phyloP scores from a whole-genome alignment of 2,888 invertebrate genomes.

The Patella ulyssiponensis region DNA sequence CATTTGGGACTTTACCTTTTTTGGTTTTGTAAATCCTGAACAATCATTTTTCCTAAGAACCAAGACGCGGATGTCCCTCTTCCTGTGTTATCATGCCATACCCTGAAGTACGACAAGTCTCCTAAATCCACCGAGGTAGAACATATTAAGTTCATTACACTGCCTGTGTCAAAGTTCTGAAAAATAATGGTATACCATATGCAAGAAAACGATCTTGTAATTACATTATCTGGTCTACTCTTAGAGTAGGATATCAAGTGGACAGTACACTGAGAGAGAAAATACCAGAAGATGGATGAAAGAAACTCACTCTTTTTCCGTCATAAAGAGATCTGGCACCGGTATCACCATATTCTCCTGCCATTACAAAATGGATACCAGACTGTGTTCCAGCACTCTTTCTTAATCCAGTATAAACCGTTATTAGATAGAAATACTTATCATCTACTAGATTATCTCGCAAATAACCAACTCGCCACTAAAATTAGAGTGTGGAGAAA shows the following conservation, averaged over 20 bases:
- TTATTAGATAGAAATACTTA: conserved; percentile 61
- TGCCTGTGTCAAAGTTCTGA: conserved; percentile 52
- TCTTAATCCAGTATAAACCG: conserved; percentile 62
- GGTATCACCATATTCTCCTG: conserved; percentile 64
- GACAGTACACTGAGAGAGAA: too few relatives aligned
- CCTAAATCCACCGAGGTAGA: conserved; percentile 66
- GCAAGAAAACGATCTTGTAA: neutral
- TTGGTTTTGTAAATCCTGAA: conserved; percentile 71
- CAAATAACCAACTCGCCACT: conserved; percentile 65
- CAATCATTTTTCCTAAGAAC: conserved; percentile 70
- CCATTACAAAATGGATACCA: conserved; percentile 58
- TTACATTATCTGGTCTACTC: neutral
- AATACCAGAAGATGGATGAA: neutral
- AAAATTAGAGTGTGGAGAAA: conserved; percentile 20
- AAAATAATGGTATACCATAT: neutral
- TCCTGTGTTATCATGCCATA: conserved; percentile 74
- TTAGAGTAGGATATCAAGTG: neutral
- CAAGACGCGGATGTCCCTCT: conserved; percentile 68
- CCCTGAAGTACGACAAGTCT: conserved; percentile 58
- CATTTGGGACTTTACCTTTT: conserved; percentile 49
- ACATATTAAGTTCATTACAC: conserved; percentile 59
- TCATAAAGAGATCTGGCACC: conserved; percentile 62
- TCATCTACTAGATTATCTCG: conserved; percentile 61
- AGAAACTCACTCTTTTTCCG: conserved; percentile 47
- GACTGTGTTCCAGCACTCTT: conserved; percentile 60